phyloP scores from a whole-genome alignment of 2,797 vertebrate species.

The Argentina silus region DNA sequence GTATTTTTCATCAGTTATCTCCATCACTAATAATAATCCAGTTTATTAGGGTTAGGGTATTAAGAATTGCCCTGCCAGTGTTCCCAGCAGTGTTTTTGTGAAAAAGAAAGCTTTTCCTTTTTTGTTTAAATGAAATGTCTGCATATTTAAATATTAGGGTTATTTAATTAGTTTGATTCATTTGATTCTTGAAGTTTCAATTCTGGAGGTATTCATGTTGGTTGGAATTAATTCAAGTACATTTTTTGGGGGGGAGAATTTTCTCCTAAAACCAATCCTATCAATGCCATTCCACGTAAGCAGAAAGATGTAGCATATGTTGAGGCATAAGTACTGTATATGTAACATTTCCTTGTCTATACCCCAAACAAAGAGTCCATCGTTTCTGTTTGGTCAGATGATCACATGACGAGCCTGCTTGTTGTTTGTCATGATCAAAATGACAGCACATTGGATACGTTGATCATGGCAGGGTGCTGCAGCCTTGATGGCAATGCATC shows the following conservation, averaged over 20 bases:
- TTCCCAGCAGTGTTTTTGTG: conserved; percentile 67
- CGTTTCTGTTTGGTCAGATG: no score
- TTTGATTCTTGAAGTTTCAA: conserved; percentile 56
- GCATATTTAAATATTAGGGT: conserved; percentile 59
- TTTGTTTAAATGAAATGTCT: conserved; percentile 72
- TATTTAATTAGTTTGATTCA: conserved; percentile 48
- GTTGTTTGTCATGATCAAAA: no score
- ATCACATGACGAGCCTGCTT: no score
- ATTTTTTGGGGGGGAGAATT: background rate
- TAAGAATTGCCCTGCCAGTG: conserved; percentile 68
- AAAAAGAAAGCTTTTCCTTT: conserved; percentile 63
- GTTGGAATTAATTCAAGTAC: conserved; percentile 14
- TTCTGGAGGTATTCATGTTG: conserved; percentile 49
- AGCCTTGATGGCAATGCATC: conserved; percentile 56
- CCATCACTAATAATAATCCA: conserved; percentile 72
- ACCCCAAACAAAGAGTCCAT: no score
- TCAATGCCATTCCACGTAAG: background rate
- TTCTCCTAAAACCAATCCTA: conserved; percentile 8
- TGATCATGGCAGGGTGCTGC: conserved; percentile 46
- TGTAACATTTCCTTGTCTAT: no score
- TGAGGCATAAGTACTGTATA: no score
- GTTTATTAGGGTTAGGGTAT: conserved; percentile 73
- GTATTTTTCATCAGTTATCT: conserved; percentile 62
- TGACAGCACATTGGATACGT: no score
- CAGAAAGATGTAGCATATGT: background rate